Evolutionary conservation across 2,888 invertebrate species (phyloP), one percentile per base, ranked within the genome.

Genomic region (Agrochola lota): DNA sequence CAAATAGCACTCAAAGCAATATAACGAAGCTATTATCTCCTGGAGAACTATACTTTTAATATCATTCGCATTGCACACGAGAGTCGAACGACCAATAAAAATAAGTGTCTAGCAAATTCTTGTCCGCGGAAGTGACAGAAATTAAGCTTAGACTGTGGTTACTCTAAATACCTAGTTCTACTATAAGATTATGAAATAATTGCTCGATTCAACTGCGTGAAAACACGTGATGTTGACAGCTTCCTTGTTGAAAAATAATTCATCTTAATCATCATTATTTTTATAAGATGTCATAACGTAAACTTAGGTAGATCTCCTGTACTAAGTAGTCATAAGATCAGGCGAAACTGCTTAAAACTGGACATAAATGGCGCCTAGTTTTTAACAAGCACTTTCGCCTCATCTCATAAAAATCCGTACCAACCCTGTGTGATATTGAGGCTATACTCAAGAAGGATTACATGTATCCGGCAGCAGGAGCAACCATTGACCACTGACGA

Each of bases 141-240:
- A 23, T 72, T 11, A 17, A 46, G 2, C 52, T 40, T 26, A 26
- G 0, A 49, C 52, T 67, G 60, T n/a, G 60, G 35, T 81, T 66
- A 67, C 26, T 67, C 20, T 68, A 63, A 82, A 59, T 59, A 63
- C 55, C 76, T 52, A 77, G 43, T 82, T 55, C 66, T 67, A 35
- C 40, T 57, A 17, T 23, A 35, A 2, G 26, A 55, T 80, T 80
- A 62, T 26, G 35, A 77, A 80, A 62, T 46, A 80, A 71, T 62
- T 72, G 62, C 26, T 71, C 9, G 12, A 26, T 35, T 35, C 23
- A 46, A 80, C 35, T 71, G 72, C 23, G n/a, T 43, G 9, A 62
- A 23, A 62, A 80, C 72, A 80, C 62, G 62, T 35, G 62, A 80
- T 55, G 46, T 30, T 70, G 60, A 49, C 79, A 52, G 71, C 55